A percentile compares a stretch with the other conserved stretches of the same genome.
Conservation (phyloP, 1,140 invertebrate genomes). For the Hyposmocoma kahamanoa region DNA sequence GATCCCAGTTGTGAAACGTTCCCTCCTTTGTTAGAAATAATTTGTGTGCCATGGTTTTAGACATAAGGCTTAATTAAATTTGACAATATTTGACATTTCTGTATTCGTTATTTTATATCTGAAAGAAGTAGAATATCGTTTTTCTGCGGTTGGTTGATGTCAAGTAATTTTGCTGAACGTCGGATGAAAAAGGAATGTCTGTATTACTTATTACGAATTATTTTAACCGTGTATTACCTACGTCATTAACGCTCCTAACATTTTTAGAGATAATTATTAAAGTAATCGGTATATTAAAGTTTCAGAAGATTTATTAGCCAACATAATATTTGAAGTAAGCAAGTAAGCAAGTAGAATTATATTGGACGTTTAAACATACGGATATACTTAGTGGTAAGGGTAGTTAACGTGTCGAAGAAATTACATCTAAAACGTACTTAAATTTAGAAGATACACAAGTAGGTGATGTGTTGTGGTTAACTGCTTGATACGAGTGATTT, state of each 20-base stretch:
- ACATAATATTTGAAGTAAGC: slow-evolving; percentile 55
- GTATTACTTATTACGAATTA: neutral
- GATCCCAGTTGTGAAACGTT: slow-evolving; percentile 60
- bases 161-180: neutral
- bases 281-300: slow-evolving; percentile 46
- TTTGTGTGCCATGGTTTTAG: slow-evolving; percentile 66
- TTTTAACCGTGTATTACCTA: slow-evolving; percentile 3
- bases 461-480: slow-evolving; percentile 38
- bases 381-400: slow-evolving; percentile 26
- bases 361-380: slow-evolving; percentile 39
- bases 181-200: neutral
- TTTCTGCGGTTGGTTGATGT: neutral
- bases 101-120: neutral
- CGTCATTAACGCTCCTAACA: slow-evolving; percentile 26
- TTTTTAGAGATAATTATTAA: slow-evolving; percentile 27
- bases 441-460: slow-evolving; percentile 32
- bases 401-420: slow-evolving; percentile 42
- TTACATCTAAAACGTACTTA: slow-evolving; percentile 55
- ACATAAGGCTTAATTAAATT: slow-evolving; percentile 50
- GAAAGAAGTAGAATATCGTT: neutral
- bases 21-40: slow-evolving; percentile 61
- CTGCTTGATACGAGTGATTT: slow-evolving; percentile 41
- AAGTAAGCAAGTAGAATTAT: slow-evolving; percentile 53
- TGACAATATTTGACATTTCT: slow-evolving; percentile 54
- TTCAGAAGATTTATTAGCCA: slow-evolving; percentile 67